Conservation (phyloP, 2,888 invertebrate species). For the Adelphocoris suturalis region DNA sequence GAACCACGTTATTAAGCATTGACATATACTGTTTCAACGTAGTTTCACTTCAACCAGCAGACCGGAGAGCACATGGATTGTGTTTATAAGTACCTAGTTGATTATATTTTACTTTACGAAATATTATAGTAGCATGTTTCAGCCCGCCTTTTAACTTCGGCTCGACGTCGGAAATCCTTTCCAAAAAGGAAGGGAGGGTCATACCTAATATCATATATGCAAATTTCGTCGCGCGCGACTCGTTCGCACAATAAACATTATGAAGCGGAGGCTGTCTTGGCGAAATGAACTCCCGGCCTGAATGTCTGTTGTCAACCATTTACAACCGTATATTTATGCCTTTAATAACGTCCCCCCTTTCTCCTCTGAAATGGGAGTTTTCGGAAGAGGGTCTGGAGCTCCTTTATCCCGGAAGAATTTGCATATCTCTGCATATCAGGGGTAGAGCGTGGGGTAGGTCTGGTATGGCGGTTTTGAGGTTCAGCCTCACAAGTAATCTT, state of each 20-base stretch:
- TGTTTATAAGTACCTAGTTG: too few relatives aligned
- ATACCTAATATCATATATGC: constrained; percentile 57
- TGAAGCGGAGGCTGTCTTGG: constrained; percentile 31
- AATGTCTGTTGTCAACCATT: constrained; percentile 66
- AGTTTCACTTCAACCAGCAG: too few relatives aligned
- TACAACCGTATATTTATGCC: constrained; percentile 71
- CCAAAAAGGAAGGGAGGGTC: background rate
- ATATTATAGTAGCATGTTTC: background rate
- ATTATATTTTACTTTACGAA: background rate
- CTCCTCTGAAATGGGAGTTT: background rate
- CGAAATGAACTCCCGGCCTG: constrained; percentile 55
- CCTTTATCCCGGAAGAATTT: constrained; percentile 63
- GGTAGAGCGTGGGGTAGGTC: background rate
- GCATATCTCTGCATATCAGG: constrained; percentile 63
- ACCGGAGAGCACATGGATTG: too few relatives aligned
- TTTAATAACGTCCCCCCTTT: constrained; percentile 57
- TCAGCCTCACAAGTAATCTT: background rate
- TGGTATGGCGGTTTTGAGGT: background rate
- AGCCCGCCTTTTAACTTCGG: background rate
- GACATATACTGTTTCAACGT: too few relatives aligned
- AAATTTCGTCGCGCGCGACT: constrained; percentile 52
- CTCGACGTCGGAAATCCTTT: constrained; percentile 20
- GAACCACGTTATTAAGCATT: too few relatives aligned
- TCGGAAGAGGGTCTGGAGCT: background rate
- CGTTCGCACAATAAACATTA: constrained; percentile 62